Evolutionary conservation across 1,140 invertebrate genomes (phyloP).

Genomic region (Araneus ventricosus): DNA sequence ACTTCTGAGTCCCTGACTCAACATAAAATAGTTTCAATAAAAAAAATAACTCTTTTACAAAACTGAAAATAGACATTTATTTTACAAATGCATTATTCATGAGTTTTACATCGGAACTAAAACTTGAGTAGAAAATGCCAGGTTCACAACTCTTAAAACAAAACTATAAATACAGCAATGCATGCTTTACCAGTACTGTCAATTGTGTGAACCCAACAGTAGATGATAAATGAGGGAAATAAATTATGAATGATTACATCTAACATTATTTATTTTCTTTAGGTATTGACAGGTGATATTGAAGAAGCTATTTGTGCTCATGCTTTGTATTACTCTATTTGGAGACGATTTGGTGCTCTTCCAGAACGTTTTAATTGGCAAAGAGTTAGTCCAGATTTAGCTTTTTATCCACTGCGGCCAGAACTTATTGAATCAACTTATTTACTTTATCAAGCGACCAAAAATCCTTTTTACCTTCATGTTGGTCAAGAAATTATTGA

Average conservation of each 20-base stretch:
- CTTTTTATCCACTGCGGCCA: constrained; percentile 86
- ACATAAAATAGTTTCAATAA: too few relatives aligned
- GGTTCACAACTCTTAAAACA: too few relatives aligned
- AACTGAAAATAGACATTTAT: too few relatives aligned
- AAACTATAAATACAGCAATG: too few relatives aligned
- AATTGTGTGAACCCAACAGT: too few relatives aligned
- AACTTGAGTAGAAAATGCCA: too few relatives aligned
- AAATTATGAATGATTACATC: background rate
- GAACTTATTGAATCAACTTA: constrained; percentile 87
- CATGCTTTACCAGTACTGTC: too few relatives aligned
- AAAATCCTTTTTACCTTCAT: constrained; percentile 87
- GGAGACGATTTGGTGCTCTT: constrained; percentile 85
- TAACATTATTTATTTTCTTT: constrained; percentile 23
- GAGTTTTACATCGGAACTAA: too few relatives aligned
- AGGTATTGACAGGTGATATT: constrained; percentile 86
- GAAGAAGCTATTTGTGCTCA: constrained; percentile 88
- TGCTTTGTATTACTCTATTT: constrained; percentile 85
- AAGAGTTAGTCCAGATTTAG: constrained; percentile 83
- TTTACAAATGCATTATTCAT: too few relatives aligned
- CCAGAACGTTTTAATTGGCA: constrained; percentile 88
- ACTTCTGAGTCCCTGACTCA: too few relatives aligned
- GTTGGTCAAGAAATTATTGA: constrained; percentile 85
- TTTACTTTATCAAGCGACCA: constrained; percentile 86
- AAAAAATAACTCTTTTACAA: too few relatives aligned
- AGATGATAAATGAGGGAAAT: too few relatives aligned